These are phyloP conservation scores for Pardosa pseudoannulata DNA, from an alignment of 2,888 invertebrate species.

Conservation along the genomic window DNA sequence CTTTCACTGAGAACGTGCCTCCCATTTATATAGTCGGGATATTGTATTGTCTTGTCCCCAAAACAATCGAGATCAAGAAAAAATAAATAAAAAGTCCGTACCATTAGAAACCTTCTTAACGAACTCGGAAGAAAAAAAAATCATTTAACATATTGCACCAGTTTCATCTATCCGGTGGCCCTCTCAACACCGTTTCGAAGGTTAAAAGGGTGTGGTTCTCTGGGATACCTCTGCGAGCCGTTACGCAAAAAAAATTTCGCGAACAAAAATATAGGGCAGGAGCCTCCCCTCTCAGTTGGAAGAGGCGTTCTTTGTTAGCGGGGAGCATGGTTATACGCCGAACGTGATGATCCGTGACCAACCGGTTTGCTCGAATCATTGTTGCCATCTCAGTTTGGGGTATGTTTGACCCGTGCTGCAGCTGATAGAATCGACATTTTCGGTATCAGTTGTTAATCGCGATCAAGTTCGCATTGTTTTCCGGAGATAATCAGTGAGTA, in stretches of 20 bases:
- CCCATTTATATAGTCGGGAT: slow-evolving; percentile 45
- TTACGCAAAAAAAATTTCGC: neutral
- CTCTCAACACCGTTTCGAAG: slow-evolving; percentile 29
- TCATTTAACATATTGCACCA: slow-evolving; percentile 69
- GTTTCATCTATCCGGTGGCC: slow-evolving; percentile 36
- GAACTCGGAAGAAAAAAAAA: slow-evolving; percentile 32
- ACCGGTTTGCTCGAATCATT: slow-evolving; percentile 3
- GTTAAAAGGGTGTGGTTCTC: slow-evolving; percentile 50
- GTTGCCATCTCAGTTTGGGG: neutral
- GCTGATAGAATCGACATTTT: neutral
- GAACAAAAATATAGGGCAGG: slow-evolving; percentile 50
- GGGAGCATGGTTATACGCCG: neutral
- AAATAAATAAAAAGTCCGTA: slow-evolving; percentile 17
- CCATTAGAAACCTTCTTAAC: slow-evolving; percentile 8
- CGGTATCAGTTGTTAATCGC: neutral
- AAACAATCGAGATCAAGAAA: slow-evolving; percentile 39
- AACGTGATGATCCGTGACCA: slow-evolving; percentile 38
- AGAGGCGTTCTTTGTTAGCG: slow-evolving; percentile 20
- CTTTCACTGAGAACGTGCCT: neutral
- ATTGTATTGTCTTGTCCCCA: slow-evolving; percentile 22
- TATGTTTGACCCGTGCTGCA: neutral
- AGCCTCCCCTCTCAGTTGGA: slow-evolving; percentile 5
- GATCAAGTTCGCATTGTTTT: neutral
- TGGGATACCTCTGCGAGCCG: neutral
- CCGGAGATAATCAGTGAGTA: neutral